Percentiles rank a stretch among this genome's conserved stretches.
phyloP scores from a whole-genome alignment of 2,888 invertebrate genomes.

The Colostygia pectinataria region DNA sequence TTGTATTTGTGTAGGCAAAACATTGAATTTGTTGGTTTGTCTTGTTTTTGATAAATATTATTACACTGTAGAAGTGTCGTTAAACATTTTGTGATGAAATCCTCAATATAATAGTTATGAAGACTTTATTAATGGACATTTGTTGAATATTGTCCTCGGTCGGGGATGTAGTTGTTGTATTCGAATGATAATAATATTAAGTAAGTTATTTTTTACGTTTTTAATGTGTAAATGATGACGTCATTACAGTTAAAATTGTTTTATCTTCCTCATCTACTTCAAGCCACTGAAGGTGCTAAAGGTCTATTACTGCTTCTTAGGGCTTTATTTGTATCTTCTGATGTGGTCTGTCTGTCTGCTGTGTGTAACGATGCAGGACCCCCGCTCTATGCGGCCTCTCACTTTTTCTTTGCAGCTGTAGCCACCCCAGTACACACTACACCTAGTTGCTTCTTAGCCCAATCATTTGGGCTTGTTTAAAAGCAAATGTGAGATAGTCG shows the following conservation, averaged over 20 bases:
- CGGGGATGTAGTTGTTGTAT: constrained; percentile 81
- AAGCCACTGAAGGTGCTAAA: constrained; percentile 80
- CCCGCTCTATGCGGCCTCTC: constrained; percentile 11
- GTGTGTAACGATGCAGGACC: constrained; percentile 14
- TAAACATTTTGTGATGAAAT: constrained; percentile 81
- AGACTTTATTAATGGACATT: constrained; percentile 81
- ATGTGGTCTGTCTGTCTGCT: constrained; percentile 26
- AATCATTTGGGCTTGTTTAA: background rate
- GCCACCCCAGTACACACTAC: background rate
- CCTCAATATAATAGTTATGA: constrained; percentile 72
- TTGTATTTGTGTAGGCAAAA: constrained; percentile 57
- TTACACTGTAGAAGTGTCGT: constrained; percentile 76
- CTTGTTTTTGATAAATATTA: constrained; percentile 67
- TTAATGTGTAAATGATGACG: constrained; percentile 77
- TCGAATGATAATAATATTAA: constrained; percentile 83
- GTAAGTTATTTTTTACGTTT: constrained; percentile 84
- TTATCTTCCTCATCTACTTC: constrained; percentile 70
- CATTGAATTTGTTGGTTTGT: constrained; percentile 63
- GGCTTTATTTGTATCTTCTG: constrained; percentile 54
- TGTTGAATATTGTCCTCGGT: constrained; percentile 79
- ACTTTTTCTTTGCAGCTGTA: constrained; percentile 1
- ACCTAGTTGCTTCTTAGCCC: background rate
- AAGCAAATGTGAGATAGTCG: background rate
- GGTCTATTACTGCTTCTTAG: constrained; percentile 80
- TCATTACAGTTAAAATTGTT: constrained; percentile 70